Evolutionary conservation across 1,140 invertebrate species (phyloP).

Genomic region (Acromyrmex echinatior): DNA sequence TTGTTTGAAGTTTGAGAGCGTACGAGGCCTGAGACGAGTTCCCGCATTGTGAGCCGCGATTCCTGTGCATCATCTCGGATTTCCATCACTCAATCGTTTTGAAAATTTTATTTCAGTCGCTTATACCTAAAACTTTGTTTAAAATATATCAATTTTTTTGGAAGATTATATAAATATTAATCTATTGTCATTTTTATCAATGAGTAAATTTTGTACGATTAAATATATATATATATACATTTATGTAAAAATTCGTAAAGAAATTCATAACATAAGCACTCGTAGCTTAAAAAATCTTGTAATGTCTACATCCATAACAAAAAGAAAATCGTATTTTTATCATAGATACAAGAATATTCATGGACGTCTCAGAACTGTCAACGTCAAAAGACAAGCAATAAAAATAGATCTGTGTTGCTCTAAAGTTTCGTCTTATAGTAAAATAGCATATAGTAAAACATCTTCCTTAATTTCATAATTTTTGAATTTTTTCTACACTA

Average conservation of each 20-base stretch:
- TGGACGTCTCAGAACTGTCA: background rate
- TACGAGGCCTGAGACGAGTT: background rate
- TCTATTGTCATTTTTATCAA: background rate
- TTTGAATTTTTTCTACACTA: background rate
- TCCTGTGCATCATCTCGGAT: background rate
- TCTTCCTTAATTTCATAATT: background rate
- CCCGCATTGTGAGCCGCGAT: background rate
- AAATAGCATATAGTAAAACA: background rate
- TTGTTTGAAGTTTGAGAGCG: background rate
- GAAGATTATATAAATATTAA: background rate
- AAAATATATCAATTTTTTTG: background rate
- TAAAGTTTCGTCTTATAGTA: background rate
- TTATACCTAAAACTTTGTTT: background rate
- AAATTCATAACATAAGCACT: background rate
- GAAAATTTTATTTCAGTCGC: constrained; percentile 15
- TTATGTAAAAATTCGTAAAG: background rate
- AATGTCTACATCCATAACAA: background rate
- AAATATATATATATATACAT: background rate
- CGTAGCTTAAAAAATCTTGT: background rate
- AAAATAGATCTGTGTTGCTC: constrained; percentile 24
- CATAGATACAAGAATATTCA: background rate
- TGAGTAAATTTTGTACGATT: background rate
- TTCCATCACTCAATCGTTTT: background rate
- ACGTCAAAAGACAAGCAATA: constrained; percentile 5
- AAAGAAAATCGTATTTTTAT: constrained; percentile 3